Conservation (phyloP, 2,797 vertebrate species). For the Myotis myotis region DNA sequence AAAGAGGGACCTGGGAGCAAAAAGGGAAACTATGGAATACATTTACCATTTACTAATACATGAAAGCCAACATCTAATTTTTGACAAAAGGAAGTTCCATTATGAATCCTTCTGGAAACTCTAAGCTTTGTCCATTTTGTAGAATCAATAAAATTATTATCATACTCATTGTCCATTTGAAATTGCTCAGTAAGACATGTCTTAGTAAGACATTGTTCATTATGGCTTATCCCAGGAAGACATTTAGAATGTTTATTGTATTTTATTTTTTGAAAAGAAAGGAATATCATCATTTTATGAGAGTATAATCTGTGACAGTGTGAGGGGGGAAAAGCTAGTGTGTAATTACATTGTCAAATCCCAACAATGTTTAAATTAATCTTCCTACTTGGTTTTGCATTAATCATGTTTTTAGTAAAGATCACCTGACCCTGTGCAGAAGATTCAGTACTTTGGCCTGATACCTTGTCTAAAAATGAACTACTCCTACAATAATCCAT, state of each 20-base stretch:
- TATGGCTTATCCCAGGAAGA: slow-evolving; percentile 28
- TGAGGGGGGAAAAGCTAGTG: not conserved
- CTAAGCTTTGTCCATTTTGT: not conserved
- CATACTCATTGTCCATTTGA: slow-evolving; percentile 34
- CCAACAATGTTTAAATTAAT: slow-evolving; percentile 59
- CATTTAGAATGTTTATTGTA: slow-evolving; percentile 53
- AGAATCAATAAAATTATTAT: slow-evolving; percentile 32
- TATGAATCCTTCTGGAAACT: slow-evolving; percentile 21
- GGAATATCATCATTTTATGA: slow-evolving; percentile 54
- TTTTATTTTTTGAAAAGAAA: slow-evolving; percentile 59
- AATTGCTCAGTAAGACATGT: not conserved
- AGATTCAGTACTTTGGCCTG: not conserved
- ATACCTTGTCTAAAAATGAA: slow-evolving; percentile 50
- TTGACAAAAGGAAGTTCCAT: not conserved
- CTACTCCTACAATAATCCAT: not conserved
- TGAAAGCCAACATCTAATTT: not conserved
- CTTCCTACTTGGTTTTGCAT: slow-evolving; percentile 52
- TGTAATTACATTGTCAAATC: slow-evolving; percentile 67
- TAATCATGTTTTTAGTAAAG: slow-evolving; percentile 62
- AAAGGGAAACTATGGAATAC: not conserved
- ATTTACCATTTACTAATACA: not conserved
- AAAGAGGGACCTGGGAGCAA: not conserved
- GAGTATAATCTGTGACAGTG: slow-evolving; percentile 24
- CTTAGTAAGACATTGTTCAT: slow-evolving; percentile 36
- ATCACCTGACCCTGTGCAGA: not conserved